These are phyloP conservation scores for Plemyria rubiginata DNA, from an alignment of 2,888 invertebrate genomes.

Conservation along the genomic window DNA sequence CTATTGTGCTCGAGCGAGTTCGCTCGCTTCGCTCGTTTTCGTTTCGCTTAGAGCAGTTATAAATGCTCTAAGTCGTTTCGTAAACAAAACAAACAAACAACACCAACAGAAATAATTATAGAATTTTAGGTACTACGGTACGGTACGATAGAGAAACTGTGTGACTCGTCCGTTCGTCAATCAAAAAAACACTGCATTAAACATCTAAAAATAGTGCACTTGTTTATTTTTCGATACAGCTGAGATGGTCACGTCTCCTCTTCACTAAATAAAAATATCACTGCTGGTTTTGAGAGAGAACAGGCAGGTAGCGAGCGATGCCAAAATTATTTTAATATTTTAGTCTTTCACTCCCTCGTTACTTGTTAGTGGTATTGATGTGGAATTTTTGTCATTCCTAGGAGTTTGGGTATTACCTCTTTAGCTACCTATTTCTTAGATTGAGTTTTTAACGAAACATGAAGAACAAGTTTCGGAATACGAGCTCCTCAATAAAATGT, in stretches of 20 bases:
- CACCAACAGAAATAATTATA: too few relatives aligned
- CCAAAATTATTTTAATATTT: constrained; percentile 63
- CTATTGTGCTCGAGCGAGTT: too few relatives aligned
- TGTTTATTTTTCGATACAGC: constrained; percentile 68
- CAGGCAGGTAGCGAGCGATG: constrained; percentile 63
- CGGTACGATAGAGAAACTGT: too few relatives aligned
- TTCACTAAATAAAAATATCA: constrained; percentile 79
- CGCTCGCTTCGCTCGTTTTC: too few relatives aligned
- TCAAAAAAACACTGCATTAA: constrained; percentile 19
- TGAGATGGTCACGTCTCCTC: constrained; percentile 56
- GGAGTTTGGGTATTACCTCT: neutral
- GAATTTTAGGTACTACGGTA: too few relatives aligned
- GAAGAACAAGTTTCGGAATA: constrained; percentile 75
- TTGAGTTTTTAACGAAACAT: constrained; percentile 49
- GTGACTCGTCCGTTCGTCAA: too few relatives aligned
- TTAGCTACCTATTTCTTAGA: constrained; percentile 5
- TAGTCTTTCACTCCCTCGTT: constrained; percentile 56
- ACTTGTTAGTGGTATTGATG: constrained; percentile 44
- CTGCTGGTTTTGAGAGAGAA: constrained; percentile 53
- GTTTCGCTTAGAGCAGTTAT: too few relatives aligned
- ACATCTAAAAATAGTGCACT: constrained; percentile 50
- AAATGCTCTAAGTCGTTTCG: too few relatives aligned
- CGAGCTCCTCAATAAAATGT: constrained; percentile 76
- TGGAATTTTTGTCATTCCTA: constrained; percentile 53
- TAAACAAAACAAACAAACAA: too few relatives aligned